Percentiles rank a stretch among this genome's conserved stretches.
Evolutionary conservation across 2,888 invertebrate species (phyloP).

Genomic region (Diarsia rubi): DNA sequence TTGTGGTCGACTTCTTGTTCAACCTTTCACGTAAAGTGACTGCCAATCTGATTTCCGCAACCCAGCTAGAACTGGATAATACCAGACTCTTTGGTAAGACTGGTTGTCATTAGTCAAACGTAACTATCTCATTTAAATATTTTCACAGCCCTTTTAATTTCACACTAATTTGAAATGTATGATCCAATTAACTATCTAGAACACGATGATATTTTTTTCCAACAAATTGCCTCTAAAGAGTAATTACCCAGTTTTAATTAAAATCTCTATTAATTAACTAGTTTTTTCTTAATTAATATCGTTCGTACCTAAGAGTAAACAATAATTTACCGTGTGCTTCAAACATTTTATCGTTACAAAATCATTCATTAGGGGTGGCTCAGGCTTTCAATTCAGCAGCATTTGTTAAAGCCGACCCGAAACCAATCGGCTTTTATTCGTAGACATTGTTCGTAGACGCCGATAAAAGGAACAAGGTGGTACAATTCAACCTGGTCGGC

Average conservation of each 20-base stretch:
- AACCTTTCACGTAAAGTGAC: no score
- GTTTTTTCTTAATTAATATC: conserved; percentile 27
- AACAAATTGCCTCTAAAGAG: conserved; percentile 31
- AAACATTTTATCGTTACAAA: conserved; percentile 14
- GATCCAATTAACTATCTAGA: conserved; percentile 11
- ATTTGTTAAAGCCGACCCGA: background rate
- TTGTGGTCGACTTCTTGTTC: no score
- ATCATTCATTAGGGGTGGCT: background rate
- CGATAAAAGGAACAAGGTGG: no score
- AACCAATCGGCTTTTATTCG: background rate
- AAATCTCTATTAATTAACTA: conserved; percentile 18
- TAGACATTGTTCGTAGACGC: no score
- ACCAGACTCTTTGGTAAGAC: no score
- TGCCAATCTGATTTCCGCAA: no score
- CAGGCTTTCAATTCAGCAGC: background rate
- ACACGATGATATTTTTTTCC: conserved; percentile 30
- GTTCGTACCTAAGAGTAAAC: conserved; percentile 7
- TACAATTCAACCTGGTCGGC: no score
- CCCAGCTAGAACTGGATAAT: no score
- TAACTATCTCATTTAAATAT: conserved; percentile 18
- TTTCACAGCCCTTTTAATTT: conserved; percentile 17
- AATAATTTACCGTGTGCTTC: conserved; percentile 6
- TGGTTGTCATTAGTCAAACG: background rate
- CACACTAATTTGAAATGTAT: conserved; percentile 20
- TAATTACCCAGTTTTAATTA: conserved; percentile 46